Percentiles rank a stretch among this genome's conserved stretches.
Conservation (phyloP, 2,113 vertebrate genomes). For the Marmota monax region DNA sequence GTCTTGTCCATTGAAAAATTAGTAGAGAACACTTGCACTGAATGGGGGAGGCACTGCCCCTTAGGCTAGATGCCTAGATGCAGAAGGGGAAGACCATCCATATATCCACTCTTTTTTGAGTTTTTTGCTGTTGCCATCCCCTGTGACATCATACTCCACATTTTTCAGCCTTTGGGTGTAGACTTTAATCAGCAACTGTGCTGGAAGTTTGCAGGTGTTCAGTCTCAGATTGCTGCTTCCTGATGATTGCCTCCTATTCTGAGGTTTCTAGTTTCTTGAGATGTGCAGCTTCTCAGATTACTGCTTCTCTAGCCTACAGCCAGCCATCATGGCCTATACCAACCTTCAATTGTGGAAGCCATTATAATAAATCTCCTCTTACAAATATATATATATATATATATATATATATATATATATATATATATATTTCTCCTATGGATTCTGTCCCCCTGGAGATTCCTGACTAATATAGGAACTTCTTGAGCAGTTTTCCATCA, state of each 20-base stretch:
- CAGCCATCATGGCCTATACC: no score
- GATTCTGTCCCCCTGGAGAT: background rate
- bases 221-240: background rate
- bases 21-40: background rate
- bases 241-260: no score
- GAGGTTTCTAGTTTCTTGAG: background rate
- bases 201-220: background rate
- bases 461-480: background rate
- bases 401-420: background rate
- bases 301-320: background rate
- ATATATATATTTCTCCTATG: background rate
- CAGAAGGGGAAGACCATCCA: background rate
- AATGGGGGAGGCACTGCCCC: background rate
- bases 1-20: rapidly evolving
- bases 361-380: background rate
- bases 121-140: background rate
- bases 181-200: background rate
- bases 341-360: background rate
- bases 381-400: background rate
- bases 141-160: background rate
- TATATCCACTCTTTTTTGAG: no score
- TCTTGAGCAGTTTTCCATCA: background rate
- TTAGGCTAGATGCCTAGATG: background rate
- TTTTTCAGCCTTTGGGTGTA: background rate
- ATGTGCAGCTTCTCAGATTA: background rate